These are phyloP conservation scores for Epirrhoe alternata DNA, from an alignment of 2,888 invertebrate genomes.

Conservation along the genomic window DNA sequence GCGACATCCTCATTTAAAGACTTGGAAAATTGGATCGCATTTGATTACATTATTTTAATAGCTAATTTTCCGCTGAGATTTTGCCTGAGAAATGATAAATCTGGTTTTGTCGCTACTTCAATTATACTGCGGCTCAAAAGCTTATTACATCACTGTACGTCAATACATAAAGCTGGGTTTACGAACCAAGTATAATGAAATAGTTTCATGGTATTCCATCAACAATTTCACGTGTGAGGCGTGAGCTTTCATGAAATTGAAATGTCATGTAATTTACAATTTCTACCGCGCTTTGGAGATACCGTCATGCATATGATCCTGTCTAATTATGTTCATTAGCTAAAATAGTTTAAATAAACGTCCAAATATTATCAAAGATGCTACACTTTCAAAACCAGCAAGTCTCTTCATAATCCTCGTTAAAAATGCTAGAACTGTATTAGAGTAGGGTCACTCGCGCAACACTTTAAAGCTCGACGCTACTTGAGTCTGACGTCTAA, in stretches of 20 bases:
- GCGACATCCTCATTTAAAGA: conserved; percentile 4
- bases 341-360: too few relatives aligned
- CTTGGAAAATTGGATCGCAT: conserved; percentile 12
- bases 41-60: conserved; percentile 22
- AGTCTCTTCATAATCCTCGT: conserved; percentile 9
- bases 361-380: too few relatives aligned
- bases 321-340: too few relatives aligned
- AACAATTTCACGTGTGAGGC: neutral
- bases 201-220: neutral
- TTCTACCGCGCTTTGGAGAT: neutral
- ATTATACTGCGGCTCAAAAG: conserved; percentile 15
- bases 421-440: conserved; percentile 18
- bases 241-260: neutral
- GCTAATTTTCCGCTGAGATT: conserved; percentile 19
- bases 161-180: neutral
- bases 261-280: neutral
- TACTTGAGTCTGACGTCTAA: conserved; percentile 54
- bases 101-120: conserved; percentile 16
- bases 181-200: neutral
- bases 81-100: conserved; percentile 13
- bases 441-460: conserved; percentile 23
- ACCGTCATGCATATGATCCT: too few relatives aligned
- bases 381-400: neutral
- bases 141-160: neutral
- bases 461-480: conserved; percentile 23